Evolutionary conservation across 2,888 invertebrate genomes (phyloP).

Genomic region (Hirtodrosophila histrioides): DNA sequence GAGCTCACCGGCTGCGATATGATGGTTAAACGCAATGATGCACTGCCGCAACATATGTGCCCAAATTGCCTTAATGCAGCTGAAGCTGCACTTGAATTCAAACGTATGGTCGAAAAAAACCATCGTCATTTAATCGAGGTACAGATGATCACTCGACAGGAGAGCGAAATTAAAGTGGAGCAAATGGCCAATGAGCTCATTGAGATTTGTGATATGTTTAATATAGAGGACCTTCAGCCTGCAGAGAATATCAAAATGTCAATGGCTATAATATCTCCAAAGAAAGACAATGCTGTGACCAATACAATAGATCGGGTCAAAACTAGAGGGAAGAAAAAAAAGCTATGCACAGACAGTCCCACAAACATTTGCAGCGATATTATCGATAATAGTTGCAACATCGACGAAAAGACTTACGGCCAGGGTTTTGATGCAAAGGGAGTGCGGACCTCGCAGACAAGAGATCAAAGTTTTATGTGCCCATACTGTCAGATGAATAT

Average conservation of each 20-base stretch:
- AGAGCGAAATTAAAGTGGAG: background rate
- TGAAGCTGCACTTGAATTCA: conserved; percentile 15
- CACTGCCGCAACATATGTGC: conserved; percentile 27
- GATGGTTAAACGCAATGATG: background rate
- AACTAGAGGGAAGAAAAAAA: background rate
- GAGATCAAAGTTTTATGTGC: background rate
- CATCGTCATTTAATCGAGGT: background rate
- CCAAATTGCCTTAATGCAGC: conserved; percentile 7
- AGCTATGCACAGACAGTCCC: too few species aligned
- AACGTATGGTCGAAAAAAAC: conserved; percentile 11
- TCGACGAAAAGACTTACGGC: background rate
- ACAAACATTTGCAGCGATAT: too few species aligned
- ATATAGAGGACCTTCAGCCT: background rate
- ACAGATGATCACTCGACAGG: too few species aligned
- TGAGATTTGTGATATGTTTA: conserved; percentile 13
- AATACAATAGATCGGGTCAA: background rate
- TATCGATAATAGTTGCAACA: background rate
- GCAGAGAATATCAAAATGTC: too few species aligned
- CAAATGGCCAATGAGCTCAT: background rate
- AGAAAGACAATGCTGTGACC: too few species aligned
- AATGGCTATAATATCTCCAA: too few species aligned
- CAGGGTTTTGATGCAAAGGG: too few species aligned
- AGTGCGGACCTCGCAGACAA: background rate
- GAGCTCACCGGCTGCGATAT: conserved; percentile 8
- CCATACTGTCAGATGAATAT: background rate